Percentiles rank a stretch among this genome's conserved stretches.
phyloP scores from a whole-genome alignment of 2,113 vertebrate species.

The Indicator maculatus region DNA sequence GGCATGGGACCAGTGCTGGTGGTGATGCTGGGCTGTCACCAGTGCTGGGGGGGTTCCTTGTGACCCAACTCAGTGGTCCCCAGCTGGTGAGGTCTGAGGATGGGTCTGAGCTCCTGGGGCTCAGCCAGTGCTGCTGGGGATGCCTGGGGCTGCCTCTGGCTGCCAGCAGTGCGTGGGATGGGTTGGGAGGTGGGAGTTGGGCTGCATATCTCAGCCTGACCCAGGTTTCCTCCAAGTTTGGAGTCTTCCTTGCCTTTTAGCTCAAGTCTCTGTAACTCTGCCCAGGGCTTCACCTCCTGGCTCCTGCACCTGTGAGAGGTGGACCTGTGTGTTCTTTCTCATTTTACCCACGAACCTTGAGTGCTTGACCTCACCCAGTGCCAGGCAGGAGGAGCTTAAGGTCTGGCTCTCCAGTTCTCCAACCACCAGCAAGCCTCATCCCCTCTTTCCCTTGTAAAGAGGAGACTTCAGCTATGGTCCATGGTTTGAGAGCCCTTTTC shows the following conservation, averaged over 20 bases:
- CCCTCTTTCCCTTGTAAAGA: not conserved
- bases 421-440: not conserved
- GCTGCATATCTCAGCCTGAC: not conserved
- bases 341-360: rapidly evolving
- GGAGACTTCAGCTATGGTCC: not conserved
- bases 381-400: not conserved
- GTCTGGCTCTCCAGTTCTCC: not conserved
- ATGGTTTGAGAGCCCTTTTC: not conserved
- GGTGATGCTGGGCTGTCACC: not conserved
- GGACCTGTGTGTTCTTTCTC: not conserved
- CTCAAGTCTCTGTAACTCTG: not conserved
- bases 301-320: not conserved
- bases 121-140: not conserved
- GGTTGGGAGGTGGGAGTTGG: not conserved
- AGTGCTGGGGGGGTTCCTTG: rapidly evolving
- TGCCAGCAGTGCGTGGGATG: not conserved
- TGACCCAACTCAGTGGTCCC: not conserved
- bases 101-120: not conserved
- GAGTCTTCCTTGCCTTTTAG: not conserved
- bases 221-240: not conserved
- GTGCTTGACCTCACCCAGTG: not conserved
- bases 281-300: not conserved
- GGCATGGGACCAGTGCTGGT: not conserved
- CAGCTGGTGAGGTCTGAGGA: not conserved
- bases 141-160: not conserved